Evolutionary conservation across 2,113 vertebrate genomes (phyloP).

Genomic region (Azemiops feae): DNA sequence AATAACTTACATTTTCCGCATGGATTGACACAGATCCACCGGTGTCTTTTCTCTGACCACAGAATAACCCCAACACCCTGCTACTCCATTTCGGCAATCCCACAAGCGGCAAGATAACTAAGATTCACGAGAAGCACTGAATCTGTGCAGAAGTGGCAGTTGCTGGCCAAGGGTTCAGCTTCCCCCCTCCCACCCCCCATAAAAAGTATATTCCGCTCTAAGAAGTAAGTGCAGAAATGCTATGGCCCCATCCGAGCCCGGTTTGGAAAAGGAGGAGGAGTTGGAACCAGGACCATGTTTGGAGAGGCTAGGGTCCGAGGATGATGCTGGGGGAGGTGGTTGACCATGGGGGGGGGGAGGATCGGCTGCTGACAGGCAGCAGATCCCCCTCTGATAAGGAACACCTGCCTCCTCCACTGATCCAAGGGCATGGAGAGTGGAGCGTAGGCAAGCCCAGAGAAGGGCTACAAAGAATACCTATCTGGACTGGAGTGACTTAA

Average conservation of each 20-base stretch:
- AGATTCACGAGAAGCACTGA: neutral
- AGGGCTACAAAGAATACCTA: neutral
- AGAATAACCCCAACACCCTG: neutral
- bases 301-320: neutral
- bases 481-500: neutral
- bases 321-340: neutral
- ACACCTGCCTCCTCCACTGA: neutral
- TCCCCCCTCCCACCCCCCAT: neutral
- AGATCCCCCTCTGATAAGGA: neutral
- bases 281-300: neutral
- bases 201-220: no score
- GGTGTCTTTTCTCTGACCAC: neutral
- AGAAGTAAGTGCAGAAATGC: neutral
- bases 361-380: neutral
- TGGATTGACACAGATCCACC: neutral
- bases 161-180: neutral
- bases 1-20: slow-evolving; percentile 15
- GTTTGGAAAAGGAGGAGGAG: neutral
- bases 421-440: neutral
- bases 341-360: accelerated
- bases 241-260: neutral
- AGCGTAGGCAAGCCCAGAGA: neutral
- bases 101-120: neutral
- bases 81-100: neutral
- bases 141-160: neutral